Percentiles rank a stretch among this genome's conserved stretches.
These are phyloP conservation scores for Pristionchus exspectatus DNA, from an alignment of 2,888 invertebrate species.

Conservation along the genomic window DNA sequence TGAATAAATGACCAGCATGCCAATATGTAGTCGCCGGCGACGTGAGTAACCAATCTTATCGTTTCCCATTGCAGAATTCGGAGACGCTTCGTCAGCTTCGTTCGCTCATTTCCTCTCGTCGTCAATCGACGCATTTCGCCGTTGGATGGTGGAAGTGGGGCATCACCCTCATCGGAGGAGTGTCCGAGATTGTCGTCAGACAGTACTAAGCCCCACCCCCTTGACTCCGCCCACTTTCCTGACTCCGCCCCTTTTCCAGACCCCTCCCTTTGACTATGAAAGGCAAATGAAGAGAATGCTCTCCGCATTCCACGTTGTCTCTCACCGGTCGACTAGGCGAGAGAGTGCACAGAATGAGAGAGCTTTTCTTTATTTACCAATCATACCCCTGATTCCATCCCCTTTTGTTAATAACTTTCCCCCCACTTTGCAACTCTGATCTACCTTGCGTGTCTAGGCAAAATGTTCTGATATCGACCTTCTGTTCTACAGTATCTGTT, in stretches of 20 bases:
- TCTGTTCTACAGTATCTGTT: neutral
- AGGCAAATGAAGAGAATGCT: no score
- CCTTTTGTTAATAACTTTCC: neutral
- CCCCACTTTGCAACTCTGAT: constrained; percentile 27
- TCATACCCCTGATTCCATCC: neutral
- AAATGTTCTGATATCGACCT: neutral
- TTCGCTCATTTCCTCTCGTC: constrained; percentile 69
- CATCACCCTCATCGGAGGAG: constrained; percentile 75
- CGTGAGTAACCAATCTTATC: neutral
- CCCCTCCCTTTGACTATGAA: no score
- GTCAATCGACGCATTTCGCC: constrained; percentile 55
- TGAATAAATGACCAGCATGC: no score
- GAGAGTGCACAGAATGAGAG: no score
- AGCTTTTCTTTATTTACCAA: no score
- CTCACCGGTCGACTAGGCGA: constrained; percentile 34
- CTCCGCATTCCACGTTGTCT: constrained; percentile 56
- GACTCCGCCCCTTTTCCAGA: neutral
- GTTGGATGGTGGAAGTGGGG: constrained; percentile 74
- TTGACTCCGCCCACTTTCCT: neutral
- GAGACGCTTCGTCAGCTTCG: constrained; percentile 75
- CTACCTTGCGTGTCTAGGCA: constrained; percentile 46
- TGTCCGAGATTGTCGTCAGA: constrained; percentile 70
- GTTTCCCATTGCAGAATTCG: constrained; percentile 1
- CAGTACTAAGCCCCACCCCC: constrained; percentile 57
- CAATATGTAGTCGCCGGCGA: neutral